phyloP scores from a whole-genome alignment of 2,113 vertebrate species.

The Tringa solitaria region DNA sequence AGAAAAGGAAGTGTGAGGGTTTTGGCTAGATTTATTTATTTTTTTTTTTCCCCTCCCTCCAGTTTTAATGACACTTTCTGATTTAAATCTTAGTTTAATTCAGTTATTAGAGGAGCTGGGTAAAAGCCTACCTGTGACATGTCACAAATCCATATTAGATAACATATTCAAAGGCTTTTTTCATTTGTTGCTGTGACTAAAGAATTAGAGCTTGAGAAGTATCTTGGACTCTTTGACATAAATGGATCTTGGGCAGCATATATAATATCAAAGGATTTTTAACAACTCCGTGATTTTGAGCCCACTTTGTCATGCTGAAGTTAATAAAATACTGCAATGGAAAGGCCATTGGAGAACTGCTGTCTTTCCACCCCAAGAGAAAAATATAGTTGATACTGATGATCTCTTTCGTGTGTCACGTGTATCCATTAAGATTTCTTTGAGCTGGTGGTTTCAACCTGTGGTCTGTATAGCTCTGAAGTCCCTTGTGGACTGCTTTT shows the following conservation, averaged over 20 bases:
- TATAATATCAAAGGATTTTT: background rate
- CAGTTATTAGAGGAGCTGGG: background rate
- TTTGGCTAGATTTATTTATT: background rate
- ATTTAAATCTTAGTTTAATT: background rate
- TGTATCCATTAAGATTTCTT: background rate
- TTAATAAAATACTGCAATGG: background rate
- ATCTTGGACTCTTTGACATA: background rate
- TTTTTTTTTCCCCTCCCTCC: accelerated
- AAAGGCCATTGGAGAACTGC: background rate
- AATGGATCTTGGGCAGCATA: background rate
- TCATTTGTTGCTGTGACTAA: background rate
- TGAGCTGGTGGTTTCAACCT: background rate
- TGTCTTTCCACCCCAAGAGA: background rate
- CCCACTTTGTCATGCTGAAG: background rate
- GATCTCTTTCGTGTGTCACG: background rate
- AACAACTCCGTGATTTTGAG: background rate
- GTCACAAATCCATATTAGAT: background rate
- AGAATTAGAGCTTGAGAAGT: background rate
- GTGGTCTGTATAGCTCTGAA: background rate
- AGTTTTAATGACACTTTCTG: background rate
- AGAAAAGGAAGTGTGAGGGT: background rate
- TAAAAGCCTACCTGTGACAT: background rate
- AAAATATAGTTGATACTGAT: background rate
- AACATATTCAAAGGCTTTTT: background rate
- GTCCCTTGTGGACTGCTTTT: background rate